These are phyloP conservation scores for Microcebus tavaratra DNA, from an alignment of 2,113 vertebrate genomes.

Conservation along the genomic window DNA sequence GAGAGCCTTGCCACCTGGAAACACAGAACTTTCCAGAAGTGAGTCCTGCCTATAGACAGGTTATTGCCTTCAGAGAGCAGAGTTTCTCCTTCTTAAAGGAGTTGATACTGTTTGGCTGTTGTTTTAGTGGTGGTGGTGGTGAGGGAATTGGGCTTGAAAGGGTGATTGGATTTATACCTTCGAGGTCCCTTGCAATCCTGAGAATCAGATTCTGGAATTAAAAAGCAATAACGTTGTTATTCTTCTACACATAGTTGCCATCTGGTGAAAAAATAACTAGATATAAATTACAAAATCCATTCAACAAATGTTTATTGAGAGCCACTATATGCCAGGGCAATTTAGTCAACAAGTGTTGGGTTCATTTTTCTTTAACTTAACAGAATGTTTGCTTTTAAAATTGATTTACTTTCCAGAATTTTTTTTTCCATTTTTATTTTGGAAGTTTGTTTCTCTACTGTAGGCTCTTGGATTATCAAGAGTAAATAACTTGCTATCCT, in stretches of 20 bases:
- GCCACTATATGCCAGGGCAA: background rate
- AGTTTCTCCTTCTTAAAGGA: background rate
- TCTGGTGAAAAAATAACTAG: conserved; percentile 70
- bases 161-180: background rate
- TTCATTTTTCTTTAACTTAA: conserved; percentile 35
- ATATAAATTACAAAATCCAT: background rate
- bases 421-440: conserved; percentile 33
- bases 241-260: conserved; percentile 62
- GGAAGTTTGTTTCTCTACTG: background rate
- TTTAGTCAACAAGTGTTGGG: background rate
- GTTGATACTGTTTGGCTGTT: background rate
- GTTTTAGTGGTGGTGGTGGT: background rate
- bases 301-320: conserved; percentile 14
- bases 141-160: background rate
- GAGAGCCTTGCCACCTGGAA: background rate
- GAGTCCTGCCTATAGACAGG: background rate
- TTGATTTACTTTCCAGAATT: conserved; percentile 33
- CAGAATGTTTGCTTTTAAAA: conserved; percentile 21
- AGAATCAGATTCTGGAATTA: conserved; percentile 26
- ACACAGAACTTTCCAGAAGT: background rate
- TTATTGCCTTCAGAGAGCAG: background rate
- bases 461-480: background rate
- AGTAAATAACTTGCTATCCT: conserved; percentile 15
- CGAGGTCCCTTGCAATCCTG: background rate
- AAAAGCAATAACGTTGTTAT: background rate